Conservation (phyloP, 2,888 invertebrate species). For the Chromoteleia sp. region DNA sequence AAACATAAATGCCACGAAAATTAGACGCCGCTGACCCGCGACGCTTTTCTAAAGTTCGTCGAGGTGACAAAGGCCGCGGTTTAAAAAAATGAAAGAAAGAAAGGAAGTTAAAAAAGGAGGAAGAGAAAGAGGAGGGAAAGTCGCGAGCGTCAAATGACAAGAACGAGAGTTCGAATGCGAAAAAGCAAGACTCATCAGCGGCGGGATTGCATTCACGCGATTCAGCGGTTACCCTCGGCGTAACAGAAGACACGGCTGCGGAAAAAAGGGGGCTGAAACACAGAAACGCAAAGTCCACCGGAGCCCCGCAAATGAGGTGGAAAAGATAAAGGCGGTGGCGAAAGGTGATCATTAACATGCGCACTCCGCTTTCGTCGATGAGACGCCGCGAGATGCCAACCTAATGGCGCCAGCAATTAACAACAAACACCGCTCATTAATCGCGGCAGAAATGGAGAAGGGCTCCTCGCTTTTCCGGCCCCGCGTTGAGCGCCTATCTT, state of each 20-base stretch:
- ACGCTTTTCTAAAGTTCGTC: slow-evolving; percentile 29
- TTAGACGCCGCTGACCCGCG: slow-evolving; percentile 47
- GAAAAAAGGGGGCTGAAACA: slow-evolving; percentile 60
- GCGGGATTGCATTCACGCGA: slow-evolving; percentile 59
- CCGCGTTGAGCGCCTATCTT: slow-evolving; percentile 59
- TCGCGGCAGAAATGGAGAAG: slow-evolving; percentile 75
- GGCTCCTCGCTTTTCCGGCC: slow-evolving; percentile 72
- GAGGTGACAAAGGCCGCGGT: slow-evolving; percentile 44
- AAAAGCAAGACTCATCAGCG: slow-evolving; percentile 66
- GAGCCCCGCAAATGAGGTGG: slow-evolving; percentile 84
- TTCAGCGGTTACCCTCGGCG: slow-evolving; percentile 67
- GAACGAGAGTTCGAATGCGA: slow-evolving; percentile 54
- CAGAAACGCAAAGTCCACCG: slow-evolving; percentile 64
- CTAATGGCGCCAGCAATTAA: slow-evolving; percentile 85
- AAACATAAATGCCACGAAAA: slow-evolving; percentile 39
- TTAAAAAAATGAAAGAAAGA: slow-evolving; percentile 31
- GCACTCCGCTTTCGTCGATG: slow-evolving; percentile 79
- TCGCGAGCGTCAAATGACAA: slow-evolving; percentile 37
- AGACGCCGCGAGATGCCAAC: slow-evolving; percentile 79
- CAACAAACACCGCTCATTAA: slow-evolving; percentile 85
- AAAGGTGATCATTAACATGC: slow-evolving; percentile 84
- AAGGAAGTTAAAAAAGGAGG: slow-evolving; percentile 2
- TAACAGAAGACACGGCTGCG: slow-evolving; percentile 55
- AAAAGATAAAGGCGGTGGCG: slow-evolving; percentile 84
- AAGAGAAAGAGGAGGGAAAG: slow-evolving; percentile 4